These are phyloP conservation scores for Peromyscus polionotus DNA, from an alignment of 2,113 vertebrate genomes.

Conservation along the genomic window DNA sequence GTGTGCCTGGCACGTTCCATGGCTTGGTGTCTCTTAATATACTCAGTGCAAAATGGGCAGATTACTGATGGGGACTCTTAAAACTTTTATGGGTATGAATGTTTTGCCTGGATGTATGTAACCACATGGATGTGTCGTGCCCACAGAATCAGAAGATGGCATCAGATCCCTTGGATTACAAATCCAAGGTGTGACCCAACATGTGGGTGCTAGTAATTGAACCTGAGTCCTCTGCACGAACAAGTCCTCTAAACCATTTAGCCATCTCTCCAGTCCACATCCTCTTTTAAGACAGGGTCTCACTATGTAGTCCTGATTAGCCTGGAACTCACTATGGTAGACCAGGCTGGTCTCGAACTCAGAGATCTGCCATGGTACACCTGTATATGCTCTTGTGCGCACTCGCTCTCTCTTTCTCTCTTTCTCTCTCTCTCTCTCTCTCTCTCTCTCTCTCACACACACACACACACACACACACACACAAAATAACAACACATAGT, in stretches of 20 bases:
- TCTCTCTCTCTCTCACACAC: neutral
- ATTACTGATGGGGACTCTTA: neutral
- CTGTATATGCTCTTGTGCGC: neutral
- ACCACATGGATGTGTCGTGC: neutral
- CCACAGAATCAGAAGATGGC: neutral
- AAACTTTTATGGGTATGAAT: neutral
- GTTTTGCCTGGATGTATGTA: neutral
- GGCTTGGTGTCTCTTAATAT: neutral
- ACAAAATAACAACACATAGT: no score
- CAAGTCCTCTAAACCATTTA: neutral
- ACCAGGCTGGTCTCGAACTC: neutral
- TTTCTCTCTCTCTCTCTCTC: neutral
- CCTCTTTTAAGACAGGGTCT: neutral
- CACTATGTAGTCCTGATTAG: neutral
- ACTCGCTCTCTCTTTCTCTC: neutral
- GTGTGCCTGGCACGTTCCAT: neutral
- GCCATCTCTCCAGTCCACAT: neutral
- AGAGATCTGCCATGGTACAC: neutral
- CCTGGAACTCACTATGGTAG: neutral
- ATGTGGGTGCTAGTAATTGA: neutral
- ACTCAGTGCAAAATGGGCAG: neutral
- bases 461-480: neutral
- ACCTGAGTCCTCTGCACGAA: neutral
- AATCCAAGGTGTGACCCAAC: neutral
- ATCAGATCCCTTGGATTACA: neutral